Conservation (phyloP, 2,113 vertebrate species). For the Suncus etruscus region DNA sequence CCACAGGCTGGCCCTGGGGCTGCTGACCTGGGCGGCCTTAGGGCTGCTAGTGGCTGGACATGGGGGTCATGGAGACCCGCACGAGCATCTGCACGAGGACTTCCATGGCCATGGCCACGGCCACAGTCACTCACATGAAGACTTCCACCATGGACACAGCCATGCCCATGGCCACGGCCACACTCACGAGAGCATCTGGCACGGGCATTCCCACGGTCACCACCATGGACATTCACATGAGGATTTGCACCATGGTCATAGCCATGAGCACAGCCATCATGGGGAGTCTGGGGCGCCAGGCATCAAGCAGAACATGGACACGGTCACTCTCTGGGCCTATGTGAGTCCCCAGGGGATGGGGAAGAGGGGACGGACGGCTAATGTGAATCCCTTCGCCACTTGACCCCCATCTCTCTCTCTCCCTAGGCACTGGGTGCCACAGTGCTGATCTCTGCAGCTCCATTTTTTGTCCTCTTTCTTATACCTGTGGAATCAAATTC, state of each 20-base stretch:
- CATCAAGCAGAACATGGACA: slow-evolving; percentile 84
- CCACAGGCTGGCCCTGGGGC: slow-evolving; percentile 72
- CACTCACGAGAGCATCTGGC: slow-evolving; percentile 81
- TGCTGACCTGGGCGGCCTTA: slow-evolving; percentile 77
- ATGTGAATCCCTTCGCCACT: neutral
- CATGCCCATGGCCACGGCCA: slow-evolving; percentile 81
- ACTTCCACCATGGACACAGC: slow-evolving; percentile 78
- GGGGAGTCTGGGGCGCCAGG: slow-evolving; percentile 59
- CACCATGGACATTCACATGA: slow-evolving; percentile 76
- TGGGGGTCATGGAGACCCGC: slow-evolving; percentile 74
- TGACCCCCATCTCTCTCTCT: slow-evolving; percentile 36
- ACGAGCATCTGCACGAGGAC: slow-evolving; percentile 83
- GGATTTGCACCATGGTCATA: slow-evolving; percentile 74
- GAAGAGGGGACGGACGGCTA: slow-evolving; percentile 16
- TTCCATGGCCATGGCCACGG: slow-evolving; percentile 64
- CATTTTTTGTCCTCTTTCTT: slow-evolving; percentile 94
- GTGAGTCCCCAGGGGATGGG: slow-evolving; percentile 82
- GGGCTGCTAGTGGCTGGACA: slow-evolving; percentile 76
- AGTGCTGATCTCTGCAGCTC: slow-evolving; percentile 93
- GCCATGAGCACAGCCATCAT: slow-evolving; percentile 60
- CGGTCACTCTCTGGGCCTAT: slow-evolving; percentile 92
- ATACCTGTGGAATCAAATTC: slow-evolving; percentile 95
- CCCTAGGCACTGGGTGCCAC: slow-evolving; percentile 92
- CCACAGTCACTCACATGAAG: slow-evolving; percentile 76
- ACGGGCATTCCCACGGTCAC: slow-evolving; percentile 70